phyloP scores from a whole-genome alignment of 2,888 invertebrate genomes.

The Suillia variegata region DNA sequence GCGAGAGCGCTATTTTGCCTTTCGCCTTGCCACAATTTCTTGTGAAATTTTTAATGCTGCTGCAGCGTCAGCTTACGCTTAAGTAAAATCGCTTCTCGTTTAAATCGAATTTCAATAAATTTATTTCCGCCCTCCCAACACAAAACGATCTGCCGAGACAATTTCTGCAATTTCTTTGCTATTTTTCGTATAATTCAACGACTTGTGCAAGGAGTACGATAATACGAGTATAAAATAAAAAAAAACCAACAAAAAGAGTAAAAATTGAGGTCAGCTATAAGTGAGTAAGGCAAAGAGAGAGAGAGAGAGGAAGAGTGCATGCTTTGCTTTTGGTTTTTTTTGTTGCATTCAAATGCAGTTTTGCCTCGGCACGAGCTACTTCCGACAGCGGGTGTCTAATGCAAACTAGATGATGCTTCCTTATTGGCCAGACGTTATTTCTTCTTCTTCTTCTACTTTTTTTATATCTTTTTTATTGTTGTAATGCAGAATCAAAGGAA shows the following conservation, averaged over 20 bases:
- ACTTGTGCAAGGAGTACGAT: too few relatives aligned
- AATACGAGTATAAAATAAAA: too few relatives aligned
- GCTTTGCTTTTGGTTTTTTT: not conserved
- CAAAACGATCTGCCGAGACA: slow-evolving; percentile 14
- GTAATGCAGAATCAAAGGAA: slow-evolving; percentile 28
- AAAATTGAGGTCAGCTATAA: too few relatives aligned
- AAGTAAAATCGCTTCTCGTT: slow-evolving; percentile 44
- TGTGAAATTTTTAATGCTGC: not conserved
- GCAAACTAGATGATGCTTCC: not conserved
- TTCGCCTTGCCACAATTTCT: slow-evolving; percentile 5
- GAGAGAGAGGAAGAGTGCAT: too few relatives aligned
- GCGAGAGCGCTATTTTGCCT: too few relatives aligned
- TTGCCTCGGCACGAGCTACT: slow-evolving; percentile 6
- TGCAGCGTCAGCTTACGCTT: not conserved
- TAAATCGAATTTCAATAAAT: slow-evolving; percentile 53
- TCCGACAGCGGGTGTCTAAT: slow-evolving; percentile 10
- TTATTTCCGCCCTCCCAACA: slow-evolving; percentile 35
- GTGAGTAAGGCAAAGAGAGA: too few relatives aligned
- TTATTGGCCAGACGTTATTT: too few relatives aligned
- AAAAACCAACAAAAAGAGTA: too few relatives aligned
- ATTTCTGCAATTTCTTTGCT: not conserved
- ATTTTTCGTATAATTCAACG: not conserved
- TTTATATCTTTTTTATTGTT: too few relatives aligned
- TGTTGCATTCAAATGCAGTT: slow-evolving; percentile 20
- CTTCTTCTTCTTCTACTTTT: too few relatives aligned